phyloP scores from a whole-genome alignment of 2,888 invertebrate genomes.

The Sminthurides aquaticus region DNA sequence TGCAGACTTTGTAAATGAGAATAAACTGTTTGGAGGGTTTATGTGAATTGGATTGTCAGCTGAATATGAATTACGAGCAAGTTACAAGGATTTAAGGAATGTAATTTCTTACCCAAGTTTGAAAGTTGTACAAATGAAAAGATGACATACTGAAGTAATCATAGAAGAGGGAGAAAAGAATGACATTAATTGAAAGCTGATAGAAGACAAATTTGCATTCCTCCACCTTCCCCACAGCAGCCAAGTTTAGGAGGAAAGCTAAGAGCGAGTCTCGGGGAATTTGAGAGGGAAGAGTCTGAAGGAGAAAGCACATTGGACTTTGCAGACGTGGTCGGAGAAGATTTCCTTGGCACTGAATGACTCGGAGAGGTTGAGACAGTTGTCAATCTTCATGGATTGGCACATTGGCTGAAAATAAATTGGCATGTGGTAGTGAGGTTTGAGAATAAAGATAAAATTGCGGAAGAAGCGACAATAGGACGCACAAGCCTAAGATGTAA shows the following conservation, averaged over 20 bases:
- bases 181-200: too few species aligned
- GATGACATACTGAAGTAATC: too few species aligned
- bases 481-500: constrained; percentile 2
- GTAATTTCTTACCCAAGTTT: too few species aligned
- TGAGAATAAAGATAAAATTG: constrained; percentile 5
- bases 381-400: constrained; percentile 50
- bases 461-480: not conserved
- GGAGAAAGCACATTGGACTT: constrained; percentile 52
- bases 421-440: constrained; percentile 8
- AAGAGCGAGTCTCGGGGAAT: constrained; percentile 1
- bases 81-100: too few species aligned
- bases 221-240: too few species aligned
- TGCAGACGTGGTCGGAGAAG: constrained; percentile 50
- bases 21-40: too few species aligned
- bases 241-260: not conserved
- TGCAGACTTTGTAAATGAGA: too few species aligned
- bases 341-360: constrained; percentile 48
- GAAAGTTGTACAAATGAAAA: too few species aligned
- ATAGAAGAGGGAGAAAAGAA: too few species aligned
- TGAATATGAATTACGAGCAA: too few species aligned
- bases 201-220: too few species aligned
- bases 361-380: constrained; percentile 49
- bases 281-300: constrained; percentile 46
- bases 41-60: too few species aligned
- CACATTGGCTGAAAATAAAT: constrained; percentile 48